Base-by-base conservation (phyloP, 2,113 vertebrate genomes). In the Chaenocephalus aceratus region DNA sequence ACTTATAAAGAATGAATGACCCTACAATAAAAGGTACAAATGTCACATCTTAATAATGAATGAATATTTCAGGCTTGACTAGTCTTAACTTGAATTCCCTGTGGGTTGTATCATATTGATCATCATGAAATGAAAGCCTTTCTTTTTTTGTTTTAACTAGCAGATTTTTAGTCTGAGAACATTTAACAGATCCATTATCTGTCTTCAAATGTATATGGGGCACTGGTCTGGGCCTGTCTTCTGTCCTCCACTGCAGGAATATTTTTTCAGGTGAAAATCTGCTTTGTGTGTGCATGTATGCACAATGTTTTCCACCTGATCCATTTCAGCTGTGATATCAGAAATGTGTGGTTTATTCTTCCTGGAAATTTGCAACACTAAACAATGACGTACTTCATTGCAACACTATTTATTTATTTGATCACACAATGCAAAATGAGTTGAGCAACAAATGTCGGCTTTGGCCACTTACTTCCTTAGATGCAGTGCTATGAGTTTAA, bases 221-320 rank as follows among this genome's bases (percentile, higher is more conserved):
- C 57, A 72, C 56, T 15, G 51, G 49, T n/a, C 30, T 18, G 4
- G 49, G 41, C 63, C 52, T 51, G 62, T 74, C 56, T 59, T 13
- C 23, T 4, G 21, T 36, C 49, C 16, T 46, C 11, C 45, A 45
- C 71, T 62, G 18, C 10, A 45, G 53, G 34, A 21, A 65, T 30
- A 61, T 16, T 30, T 9, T 56, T 52, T 41, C 70, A 12, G 45
- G 3, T 57, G 34, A 41, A 6, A 10, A 6, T 8, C 7, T 1
- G 6, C 23, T 41, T 41, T 14, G 2, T 60, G n/a, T n/a, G 3
- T 56, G 34, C 1, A 41, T 34, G n/a, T 21, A 46, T 71, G n/a
- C 16, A 21, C 45, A 41, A 3, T 60, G 23, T 13, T 1, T n/a
- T 4, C n/a, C 67, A 72, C n/a, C 10, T 65, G 53, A 44, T 26